Evolutionary conservation across 1,140 invertebrate genomes (phyloP), one percentile per base, ranked within the genome.

Genomic region (Dinothrombium tinctorium): DNA sequence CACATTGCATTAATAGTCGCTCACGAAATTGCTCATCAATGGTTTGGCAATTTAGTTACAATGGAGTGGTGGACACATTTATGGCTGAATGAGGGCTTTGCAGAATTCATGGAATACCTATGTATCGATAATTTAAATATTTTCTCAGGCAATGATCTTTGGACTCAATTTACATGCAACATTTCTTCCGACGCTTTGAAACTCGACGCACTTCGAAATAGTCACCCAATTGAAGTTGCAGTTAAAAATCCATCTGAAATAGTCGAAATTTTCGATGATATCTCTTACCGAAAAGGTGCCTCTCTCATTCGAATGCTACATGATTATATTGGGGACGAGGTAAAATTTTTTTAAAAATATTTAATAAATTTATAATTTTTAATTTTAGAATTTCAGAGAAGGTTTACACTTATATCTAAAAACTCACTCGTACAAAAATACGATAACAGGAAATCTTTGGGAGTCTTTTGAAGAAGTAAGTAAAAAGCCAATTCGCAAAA

Each of bases 371-470:
- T 14, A 17, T 43, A 4, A 12, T 2, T 33, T 33, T 40, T 15
- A 25, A 9, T 29, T 31, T 31, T 17, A 36, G 33, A 32, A 81
- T 57, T 98, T 96, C 56, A 69, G 78, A n/a, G 80, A 76, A 59
- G 89, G 89, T 21, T 89, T 98, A 79, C 76, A 89, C 53, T 54
- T 74, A 4, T 99, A 99, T 53, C 59, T 99, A 42, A 83, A 72
- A 3, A 69, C 73, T 43, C 80, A 90, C 62, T 73, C 76, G 57
- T 90, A 87, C 54, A 68, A 63, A 26, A 92, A 98, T 55, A 84
- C 92, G 2, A 73, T 76, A 49, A 98, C 92, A 11, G 78, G 84
- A 56, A 84, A 98, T 57, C 62, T 99, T 33, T 99, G 92, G 92
- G 65, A 69, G 2, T 75, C 83, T 0, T 62, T 98, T 35, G 79